phyloP scores from a whole-genome alignment of 2,797 vertebrate species.

The Alectoris magna region DNA sequence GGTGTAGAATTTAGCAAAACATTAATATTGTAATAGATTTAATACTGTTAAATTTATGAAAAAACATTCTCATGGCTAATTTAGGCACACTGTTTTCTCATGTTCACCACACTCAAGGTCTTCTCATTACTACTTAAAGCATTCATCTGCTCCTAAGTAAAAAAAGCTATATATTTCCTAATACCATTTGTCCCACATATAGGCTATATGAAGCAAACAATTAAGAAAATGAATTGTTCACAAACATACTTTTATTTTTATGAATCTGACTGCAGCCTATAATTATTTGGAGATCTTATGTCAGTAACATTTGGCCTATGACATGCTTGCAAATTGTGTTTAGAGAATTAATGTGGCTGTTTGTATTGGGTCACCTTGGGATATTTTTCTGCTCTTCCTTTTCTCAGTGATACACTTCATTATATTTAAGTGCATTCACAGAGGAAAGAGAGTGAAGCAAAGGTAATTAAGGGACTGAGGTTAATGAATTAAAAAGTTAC shows the following conservation, averaged over 20 bases:
- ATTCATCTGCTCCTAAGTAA: neutral
- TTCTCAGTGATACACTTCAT: neutral
- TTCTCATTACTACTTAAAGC: neutral
- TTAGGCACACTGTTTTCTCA: neutral
- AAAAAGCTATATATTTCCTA: neutral
- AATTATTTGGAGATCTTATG: constrained; percentile 26
- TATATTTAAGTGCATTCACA: neutral
- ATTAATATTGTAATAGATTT: neutral
- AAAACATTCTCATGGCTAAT: neutral
- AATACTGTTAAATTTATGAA: neutral
- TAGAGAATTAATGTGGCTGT: neutral
- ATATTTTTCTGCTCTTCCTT: neutral
- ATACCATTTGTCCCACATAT: neutral
- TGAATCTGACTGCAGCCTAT: neutral
- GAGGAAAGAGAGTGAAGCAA: neutral
- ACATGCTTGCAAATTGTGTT: neutral
- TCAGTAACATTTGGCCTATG: neutral
- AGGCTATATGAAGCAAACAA: neutral
- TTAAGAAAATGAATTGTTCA: neutral
- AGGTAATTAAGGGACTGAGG: neutral
- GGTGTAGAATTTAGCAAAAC: neutral
- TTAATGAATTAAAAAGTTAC: neutral
- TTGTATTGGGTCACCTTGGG: constrained; percentile 11
- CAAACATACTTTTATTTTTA: constrained; percentile 5
- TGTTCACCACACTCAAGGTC: neutral